These are phyloP conservation scores for Aplodontia rufa DNA, from an alignment of 2,113 vertebrate genomes.

Conservation along the genomic window DNA sequence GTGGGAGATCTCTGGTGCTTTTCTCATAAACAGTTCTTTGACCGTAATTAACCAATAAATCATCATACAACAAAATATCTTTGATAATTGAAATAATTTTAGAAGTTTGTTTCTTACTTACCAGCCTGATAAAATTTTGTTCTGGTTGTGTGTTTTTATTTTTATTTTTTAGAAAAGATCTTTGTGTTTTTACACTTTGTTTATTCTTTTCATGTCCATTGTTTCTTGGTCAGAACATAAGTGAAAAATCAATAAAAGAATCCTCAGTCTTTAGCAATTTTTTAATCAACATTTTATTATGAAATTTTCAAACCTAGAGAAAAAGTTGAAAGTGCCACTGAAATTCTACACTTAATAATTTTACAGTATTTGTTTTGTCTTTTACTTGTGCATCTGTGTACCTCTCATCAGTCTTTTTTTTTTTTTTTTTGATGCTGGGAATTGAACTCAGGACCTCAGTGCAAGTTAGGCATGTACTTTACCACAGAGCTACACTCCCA, in stretches of 20 bases:
- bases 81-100: background rate
- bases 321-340: background rate
- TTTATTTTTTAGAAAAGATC: background rate
- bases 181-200: slow-evolving; percentile 16
- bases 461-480: background rate
- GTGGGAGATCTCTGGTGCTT: background rate
- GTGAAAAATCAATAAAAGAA: background rate
- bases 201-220: background rate
- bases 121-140: background rate
- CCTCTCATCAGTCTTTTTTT: background rate
- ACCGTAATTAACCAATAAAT: background rate
- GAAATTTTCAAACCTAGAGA: background rate
- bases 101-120: background rate
- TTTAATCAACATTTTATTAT: slow-evolving; percentile 5
- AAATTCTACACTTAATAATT: background rate
- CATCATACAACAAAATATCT: background rate
- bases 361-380: background rate
- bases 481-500: background rate
- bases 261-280: background rate
- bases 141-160: background rate
- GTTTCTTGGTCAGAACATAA: background rate
- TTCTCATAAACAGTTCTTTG: background rate
- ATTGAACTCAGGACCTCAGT: background rate
- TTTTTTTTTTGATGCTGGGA: background rate
- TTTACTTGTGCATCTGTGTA: background rate